Evolutionary conservation across 2,797 vertebrate species (phyloP).

Genomic region (Picus viridis): DNA sequence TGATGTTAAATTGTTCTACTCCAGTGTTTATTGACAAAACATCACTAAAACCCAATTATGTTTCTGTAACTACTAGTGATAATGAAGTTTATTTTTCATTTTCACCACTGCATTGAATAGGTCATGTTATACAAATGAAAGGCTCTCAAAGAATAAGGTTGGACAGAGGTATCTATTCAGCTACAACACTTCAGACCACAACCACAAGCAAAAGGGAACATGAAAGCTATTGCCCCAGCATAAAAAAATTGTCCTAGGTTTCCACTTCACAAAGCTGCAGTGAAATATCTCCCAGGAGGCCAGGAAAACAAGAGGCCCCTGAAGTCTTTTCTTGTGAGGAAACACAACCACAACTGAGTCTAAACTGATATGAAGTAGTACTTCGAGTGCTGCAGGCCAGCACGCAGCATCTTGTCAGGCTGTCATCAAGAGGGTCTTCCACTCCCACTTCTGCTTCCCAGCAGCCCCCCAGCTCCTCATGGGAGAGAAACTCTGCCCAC

Average conservation of each 20-base stretch:
- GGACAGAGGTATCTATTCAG: background rate
- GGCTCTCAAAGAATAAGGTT: background rate
- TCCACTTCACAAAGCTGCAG: background rate
- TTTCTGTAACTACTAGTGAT: background rate
- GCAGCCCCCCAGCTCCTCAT: background rate
- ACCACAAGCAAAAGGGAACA: background rate
- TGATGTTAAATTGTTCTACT: background rate
- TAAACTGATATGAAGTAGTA: background rate
- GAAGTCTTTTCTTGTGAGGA: background rate
- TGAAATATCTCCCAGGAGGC: background rate
- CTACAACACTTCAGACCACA: background rate
- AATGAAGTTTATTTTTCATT: background rate
- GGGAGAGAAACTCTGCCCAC: background rate
- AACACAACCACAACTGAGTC: background rate
- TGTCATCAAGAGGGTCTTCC: background rate
- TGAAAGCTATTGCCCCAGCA: background rate
- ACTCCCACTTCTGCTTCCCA: background rate
- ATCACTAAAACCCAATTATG: background rate
- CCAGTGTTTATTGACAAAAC: background rate
- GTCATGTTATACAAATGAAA: background rate
- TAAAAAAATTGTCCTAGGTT: background rate
- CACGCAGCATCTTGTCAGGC: accelerated
- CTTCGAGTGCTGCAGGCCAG: background rate
- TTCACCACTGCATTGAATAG: background rate
- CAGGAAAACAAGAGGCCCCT: background rate